These are phyloP conservation scores for Solenopsis fugax DNA, from an alignment of 1,140 invertebrate species.

Conservation along the genomic window DNA sequence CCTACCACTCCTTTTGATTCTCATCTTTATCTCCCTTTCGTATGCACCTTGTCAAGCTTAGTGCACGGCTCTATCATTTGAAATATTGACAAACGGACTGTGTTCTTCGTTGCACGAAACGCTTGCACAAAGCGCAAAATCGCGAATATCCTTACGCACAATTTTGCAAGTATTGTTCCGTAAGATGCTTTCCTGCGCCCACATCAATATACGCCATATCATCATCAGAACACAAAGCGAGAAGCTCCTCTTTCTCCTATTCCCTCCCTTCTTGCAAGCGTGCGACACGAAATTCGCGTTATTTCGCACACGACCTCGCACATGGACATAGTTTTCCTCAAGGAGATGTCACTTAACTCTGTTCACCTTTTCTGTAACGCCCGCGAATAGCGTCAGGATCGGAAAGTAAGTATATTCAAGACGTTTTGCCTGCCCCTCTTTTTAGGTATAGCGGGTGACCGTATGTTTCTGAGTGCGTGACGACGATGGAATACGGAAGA, in stretches of 20 bases:
- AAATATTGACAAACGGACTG: constrained; percentile 31
- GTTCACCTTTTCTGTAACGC: background rate
- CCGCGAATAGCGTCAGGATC: background rate
- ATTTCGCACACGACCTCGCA: background rate
- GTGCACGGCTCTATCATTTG: background rate
- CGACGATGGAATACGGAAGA: background rate
- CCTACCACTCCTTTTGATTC: background rate
- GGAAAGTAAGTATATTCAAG: background rate
- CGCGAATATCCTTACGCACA: background rate
- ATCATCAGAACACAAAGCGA: constrained; percentile 22
- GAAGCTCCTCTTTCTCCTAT: no score
- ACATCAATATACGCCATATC: background rate
- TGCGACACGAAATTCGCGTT: background rate
- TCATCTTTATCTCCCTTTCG: constrained; percentile 8
- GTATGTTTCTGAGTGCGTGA: background rate
- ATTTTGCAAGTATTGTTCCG: background rate
- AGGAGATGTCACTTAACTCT: no score
- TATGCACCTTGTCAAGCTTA: constrained; percentile 2
- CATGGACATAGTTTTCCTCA: background rate
- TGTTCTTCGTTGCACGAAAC: background rate
- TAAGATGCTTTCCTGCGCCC: background rate
- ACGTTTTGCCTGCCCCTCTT: background rate
- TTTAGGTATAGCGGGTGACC: background rate
- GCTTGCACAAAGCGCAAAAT: background rate
- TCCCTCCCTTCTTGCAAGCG: background rate